phyloP scores from a whole-genome alignment of 2,888 invertebrate genomes.

The Noctua janthe region DNA sequence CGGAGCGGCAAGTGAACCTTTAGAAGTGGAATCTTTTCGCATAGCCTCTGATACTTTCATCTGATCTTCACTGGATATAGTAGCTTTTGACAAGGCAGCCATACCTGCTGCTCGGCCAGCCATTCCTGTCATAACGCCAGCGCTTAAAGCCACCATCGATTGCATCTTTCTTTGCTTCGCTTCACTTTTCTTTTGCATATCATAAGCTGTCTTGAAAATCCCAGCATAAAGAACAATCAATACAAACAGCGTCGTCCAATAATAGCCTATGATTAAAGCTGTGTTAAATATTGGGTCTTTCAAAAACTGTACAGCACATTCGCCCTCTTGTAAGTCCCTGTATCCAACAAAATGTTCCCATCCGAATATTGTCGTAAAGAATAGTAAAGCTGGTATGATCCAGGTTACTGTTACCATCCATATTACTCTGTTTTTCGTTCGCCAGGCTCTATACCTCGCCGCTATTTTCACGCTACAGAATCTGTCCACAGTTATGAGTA shows the following conservation, averaged over 20 bases:
- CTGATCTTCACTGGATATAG: constrained; percentile 93
- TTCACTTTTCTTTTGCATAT: constrained; percentile 99
- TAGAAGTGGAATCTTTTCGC: constrained; percentile 83
- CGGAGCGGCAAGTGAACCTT: constrained; percentile 84
- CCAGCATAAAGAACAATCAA: constrained; percentile 98
- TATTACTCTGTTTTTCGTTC: constrained; percentile 97
- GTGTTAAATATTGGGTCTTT: constrained; percentile 99
- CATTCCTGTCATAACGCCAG: constrained; percentile 97
- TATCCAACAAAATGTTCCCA: constrained; percentile 99
- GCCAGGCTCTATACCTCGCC: constrained; percentile 98
- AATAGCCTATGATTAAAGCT: constrained; percentile 98
- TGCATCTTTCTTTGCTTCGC: constrained; percentile 99
- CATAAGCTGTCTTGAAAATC: constrained; percentile 99
- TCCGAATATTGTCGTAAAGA: constrained; percentile 99
- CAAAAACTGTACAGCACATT: constrained; percentile 99
- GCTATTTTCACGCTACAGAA: constrained; percentile 99
- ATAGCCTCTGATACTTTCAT: constrained; percentile 88
- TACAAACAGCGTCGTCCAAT: constrained; percentile 99
- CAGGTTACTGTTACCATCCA: constrained; percentile 99
- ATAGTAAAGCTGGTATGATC: constrained; percentile 98
- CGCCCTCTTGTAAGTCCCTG: constrained; percentile 95
- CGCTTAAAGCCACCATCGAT: constrained; percentile 97
- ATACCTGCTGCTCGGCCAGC: constrained; percentile 96
- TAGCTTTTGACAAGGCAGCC: constrained; percentile 95
- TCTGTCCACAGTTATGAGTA: constrained; percentile 99